phyloP scores from a whole-genome alignment of 1,140 invertebrate species.

The Drosophila hydei region DNA sequence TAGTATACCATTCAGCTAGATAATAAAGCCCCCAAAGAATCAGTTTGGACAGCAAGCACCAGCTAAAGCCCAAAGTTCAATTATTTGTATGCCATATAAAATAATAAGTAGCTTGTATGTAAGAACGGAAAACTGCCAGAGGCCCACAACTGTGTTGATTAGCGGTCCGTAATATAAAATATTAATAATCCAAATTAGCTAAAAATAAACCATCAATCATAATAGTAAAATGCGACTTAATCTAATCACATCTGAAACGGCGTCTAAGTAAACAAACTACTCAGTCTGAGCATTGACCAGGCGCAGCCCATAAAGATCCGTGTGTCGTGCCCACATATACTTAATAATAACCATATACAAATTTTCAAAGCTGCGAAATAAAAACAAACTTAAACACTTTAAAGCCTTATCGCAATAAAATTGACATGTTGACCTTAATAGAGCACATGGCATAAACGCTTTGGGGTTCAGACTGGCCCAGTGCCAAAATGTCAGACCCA shows the following conservation, averaged over 20 bases:
- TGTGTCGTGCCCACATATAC: constrained; percentile 18
- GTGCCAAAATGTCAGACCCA: constrained; percentile 49
- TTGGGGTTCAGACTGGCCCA: constrained; percentile 22
- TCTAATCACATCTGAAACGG: constrained; percentile 71
- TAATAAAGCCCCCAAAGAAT: constrained; percentile 48
- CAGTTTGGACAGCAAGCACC: constrained; percentile 41
- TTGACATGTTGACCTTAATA: constrained; percentile 70
- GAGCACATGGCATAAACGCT: constrained; percentile 14
- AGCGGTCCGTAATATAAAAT: constrained; percentile 50
- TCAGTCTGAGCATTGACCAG: constrained; percentile 26
- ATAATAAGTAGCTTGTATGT: neutral
- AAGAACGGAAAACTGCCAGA: constrained; percentile 13
- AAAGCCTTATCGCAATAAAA: constrained; percentile 55
- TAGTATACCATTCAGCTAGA: constrained; percentile 34
- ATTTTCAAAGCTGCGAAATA: constrained; percentile 11
- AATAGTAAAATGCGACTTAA: constrained; percentile 58
- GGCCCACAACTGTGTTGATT: constrained; percentile 38
- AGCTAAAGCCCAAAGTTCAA: constrained; percentile 24
- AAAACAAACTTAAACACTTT: constrained; percentile 3
- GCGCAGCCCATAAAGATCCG: constrained; percentile 12
- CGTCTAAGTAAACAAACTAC: constrained; percentile 77
- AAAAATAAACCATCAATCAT: constrained; percentile 79
- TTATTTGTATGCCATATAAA: constrained; percentile 17
- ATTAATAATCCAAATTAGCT: constrained; percentile 74
- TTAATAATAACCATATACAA: constrained; percentile 18